These are phyloP conservation scores for Formica selysi DNA, from an alignment of 1,140 invertebrate species.

Conservation along the genomic window DNA sequence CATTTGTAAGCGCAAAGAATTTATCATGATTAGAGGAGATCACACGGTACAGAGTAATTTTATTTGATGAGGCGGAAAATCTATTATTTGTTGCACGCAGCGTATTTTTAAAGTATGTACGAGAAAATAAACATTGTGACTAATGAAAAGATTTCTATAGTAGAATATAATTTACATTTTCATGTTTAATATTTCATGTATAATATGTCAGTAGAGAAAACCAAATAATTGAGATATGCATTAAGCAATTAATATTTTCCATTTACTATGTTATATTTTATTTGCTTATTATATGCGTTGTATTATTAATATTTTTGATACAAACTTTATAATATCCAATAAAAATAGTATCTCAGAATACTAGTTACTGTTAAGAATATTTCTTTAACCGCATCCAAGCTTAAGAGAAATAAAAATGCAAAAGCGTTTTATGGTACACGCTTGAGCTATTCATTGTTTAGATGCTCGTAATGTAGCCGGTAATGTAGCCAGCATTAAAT, in stretches of 20 bases:
- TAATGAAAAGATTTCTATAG: slow-evolving; percentile 22
- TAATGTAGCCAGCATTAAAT: slow-evolving; percentile 55
- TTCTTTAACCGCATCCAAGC: slow-evolving; percentile 17
- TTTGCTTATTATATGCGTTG: not conserved
- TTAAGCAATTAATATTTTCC: slow-evolving; percentile 22
- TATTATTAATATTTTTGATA: slow-evolving; percentile 1
- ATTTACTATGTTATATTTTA: slow-evolving; percentile 24
- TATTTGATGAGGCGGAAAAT: slow-evolving; percentile 30
- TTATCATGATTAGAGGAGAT: slow-evolving; percentile 55
- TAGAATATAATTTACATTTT: slow-evolving; percentile 29
- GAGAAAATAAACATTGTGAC: slow-evolving; percentile 18
- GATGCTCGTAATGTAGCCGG: slow-evolving; percentile 48
- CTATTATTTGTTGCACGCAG: slow-evolving; percentile 20
- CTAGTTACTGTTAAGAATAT: slow-evolving; percentile 5
- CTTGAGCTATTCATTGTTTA: slow-evolving; percentile 53
- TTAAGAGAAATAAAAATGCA: slow-evolving; percentile 18
- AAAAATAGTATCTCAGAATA: not conserved
- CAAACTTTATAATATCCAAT: not conserved
- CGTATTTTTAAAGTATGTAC: slow-evolving; percentile 2
- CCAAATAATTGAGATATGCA: slow-evolving; percentile 9
- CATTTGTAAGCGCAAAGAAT: slow-evolving; percentile 49
- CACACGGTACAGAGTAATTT: not conserved
- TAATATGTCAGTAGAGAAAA: not conserved
- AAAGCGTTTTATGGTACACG: slow-evolving; percentile 43
- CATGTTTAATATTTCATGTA: too few relatives aligned